Evolutionary conservation across 1,140 invertebrate genomes (phyloP).

Genomic region (Zaprionus taronus): DNA sequence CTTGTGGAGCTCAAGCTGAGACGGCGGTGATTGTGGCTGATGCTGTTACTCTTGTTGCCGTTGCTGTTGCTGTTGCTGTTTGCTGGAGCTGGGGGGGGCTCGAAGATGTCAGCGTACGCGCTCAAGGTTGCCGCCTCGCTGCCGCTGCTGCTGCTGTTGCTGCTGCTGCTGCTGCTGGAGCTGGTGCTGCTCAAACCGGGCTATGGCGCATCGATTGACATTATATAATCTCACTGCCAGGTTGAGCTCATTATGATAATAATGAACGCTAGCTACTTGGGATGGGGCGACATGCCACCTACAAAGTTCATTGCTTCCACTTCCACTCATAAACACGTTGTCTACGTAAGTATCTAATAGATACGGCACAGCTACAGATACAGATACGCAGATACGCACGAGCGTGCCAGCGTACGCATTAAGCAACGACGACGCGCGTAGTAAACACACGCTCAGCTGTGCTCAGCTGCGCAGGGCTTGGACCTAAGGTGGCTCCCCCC

Average conservation of each 20-base stretch:
- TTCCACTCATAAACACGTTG: slow-evolving; percentile 9
- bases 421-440: not conserved
- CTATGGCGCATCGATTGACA: slow-evolving; percentile 68
- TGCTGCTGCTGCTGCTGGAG: not conserved
- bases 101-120: slow-evolving; percentile 70
- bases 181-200: slow-evolving; percentile 8
- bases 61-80: slow-evolving; percentile 29
- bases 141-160: not conserved
- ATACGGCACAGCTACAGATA: not conserved
- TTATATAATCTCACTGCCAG: slow-evolving; percentile 71
- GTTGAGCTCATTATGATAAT: slow-evolving; percentile 57
- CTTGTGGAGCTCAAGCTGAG: slow-evolving; percentile 11
- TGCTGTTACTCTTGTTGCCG: slow-evolving; percentile 18
- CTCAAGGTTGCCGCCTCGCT: slow-evolving; percentile 66
- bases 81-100: slow-evolving; percentile 11
- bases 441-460: slow-evolving; percentile 33
- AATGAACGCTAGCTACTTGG: slow-evolving; percentile 26
- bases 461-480: slow-evolving; percentile 17
- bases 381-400: slow-evolving; percentile 23
- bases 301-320: slow-evolving; percentile 54
- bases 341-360: slow-evolving; percentile 3
- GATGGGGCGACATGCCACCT: not conserved
- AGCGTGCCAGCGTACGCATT: not conserved
- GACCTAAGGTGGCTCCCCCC: slow-evolving; percentile 32
- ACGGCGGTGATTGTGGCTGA: slow-evolving; percentile 12